phyloP scores from a whole-genome alignment of 2,888 invertebrate genomes.

The Acanthosoma haemorrhoidale region DNA sequence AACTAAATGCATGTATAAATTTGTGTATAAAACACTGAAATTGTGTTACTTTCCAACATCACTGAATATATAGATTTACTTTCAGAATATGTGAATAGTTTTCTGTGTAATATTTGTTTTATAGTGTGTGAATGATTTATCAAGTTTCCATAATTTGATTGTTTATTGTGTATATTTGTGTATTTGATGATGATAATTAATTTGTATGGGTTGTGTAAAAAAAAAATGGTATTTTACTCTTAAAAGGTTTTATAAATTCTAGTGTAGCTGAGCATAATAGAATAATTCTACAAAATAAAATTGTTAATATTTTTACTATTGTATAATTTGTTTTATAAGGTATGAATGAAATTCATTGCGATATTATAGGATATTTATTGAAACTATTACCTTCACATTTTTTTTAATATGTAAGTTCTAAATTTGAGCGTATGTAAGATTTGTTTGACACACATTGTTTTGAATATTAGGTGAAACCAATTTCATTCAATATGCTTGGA shows the following conservation, averaged over 20 bases:
- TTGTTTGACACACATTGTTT: background rate
- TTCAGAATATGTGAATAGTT: background rate
- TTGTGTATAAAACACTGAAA: background rate
- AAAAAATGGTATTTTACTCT: background rate
- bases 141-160: background rate
- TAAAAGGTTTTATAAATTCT: background rate
- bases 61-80: background rate
- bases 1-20: background rate
- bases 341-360: background rate
- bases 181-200: background rate
- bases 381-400: background rate
- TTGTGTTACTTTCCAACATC: background rate
- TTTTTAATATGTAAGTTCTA: background rate
- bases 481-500: background rate
- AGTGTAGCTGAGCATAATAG: background rate
- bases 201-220: background rate
- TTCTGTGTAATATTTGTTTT: constrained; percentile 8
- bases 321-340: constrained; percentile 7
- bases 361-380: background rate
- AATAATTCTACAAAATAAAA: background rate
- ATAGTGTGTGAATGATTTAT: background rate
- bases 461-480: background rate
- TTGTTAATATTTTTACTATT: background rate
- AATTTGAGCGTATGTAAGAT: background rate
- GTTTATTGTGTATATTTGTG: constrained; percentile 3